Evolutionary conservation across 2,113 vertebrate genomes (phyloP).

Genomic region (Shinisaurus crocodilurus): DNA sequence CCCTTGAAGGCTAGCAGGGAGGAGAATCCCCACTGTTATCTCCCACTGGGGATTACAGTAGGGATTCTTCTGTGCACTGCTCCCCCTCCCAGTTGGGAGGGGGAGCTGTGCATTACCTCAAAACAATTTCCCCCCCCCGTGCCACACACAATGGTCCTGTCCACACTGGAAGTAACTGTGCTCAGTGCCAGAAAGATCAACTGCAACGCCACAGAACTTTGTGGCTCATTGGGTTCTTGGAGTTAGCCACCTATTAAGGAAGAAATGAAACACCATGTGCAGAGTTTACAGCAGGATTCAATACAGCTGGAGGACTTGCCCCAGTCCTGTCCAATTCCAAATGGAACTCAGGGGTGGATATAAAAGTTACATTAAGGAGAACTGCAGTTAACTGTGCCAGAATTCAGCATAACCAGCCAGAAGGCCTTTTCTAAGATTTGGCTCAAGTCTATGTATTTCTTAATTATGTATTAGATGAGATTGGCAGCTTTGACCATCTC

Average conservation of each 20-base stretch:
- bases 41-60: no score
- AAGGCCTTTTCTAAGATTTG: slow-evolving; percentile 15
- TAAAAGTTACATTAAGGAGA: neutral
- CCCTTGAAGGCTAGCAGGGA: no score
- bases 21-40: no score
- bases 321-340: neutral
- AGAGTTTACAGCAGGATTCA: neutral
- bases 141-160: neutral
- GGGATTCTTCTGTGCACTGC: no score
- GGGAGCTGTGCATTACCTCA: no score
- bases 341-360: neutral
- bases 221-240: neutral
- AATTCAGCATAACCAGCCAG: neutral
- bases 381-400: neutral
- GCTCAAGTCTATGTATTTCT: neutral
- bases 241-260: neutral
- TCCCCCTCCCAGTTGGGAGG: no score
- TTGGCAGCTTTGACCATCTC: neutral
- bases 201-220: neutral
- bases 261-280: neutral
- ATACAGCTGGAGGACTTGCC: neutral
- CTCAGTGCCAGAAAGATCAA: neutral
- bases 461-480: slow-evolving; percentile 4
- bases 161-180: neutral
- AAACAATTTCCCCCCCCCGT: no score